These are phyloP conservation scores for Penaeus vannamei DNA, from an alignment of 1,140 invertebrate genomes.

Conservation along the genomic window DNA sequence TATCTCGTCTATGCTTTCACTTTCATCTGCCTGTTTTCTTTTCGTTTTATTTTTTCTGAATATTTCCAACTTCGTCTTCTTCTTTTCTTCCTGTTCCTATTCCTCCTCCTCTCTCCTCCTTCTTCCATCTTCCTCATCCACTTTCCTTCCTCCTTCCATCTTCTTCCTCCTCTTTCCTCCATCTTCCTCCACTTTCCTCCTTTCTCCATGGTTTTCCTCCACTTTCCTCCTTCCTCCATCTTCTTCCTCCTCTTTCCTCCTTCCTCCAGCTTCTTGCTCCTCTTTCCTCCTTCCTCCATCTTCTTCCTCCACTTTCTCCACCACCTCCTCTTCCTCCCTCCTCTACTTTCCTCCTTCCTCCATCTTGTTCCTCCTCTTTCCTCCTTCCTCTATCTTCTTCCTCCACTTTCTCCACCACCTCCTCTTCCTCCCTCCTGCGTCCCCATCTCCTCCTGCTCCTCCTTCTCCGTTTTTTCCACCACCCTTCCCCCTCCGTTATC, in stretches of 20 bases:
- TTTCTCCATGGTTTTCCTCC: background rate
- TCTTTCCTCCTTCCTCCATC: constrained; percentile 57
- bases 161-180: background rate
- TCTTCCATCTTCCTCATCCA: background rate
- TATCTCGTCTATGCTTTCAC: background rate
- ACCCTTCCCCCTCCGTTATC: no score
- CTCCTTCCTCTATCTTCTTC: no score
- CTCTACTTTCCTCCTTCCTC: no score
- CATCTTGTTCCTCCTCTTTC: no score
- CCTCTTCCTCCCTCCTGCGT: no score
- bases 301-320: constrained; percentile 33
- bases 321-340: background rate
- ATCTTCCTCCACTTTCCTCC: no score
- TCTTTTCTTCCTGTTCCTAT: background rate
- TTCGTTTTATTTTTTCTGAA: background rate
- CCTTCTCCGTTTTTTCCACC: no score
- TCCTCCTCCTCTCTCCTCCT: background rate
- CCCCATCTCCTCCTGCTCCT: no score
- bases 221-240: background rate
- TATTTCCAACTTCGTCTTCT: background rate
- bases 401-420: no score
- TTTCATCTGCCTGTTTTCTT: background rate
- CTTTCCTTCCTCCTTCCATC: background rate
- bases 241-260: background rate
- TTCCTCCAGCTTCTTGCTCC: background rate